Conservation (phyloP, 2,888 invertebrate genomes). For the Hipparchia semele region DNA sequence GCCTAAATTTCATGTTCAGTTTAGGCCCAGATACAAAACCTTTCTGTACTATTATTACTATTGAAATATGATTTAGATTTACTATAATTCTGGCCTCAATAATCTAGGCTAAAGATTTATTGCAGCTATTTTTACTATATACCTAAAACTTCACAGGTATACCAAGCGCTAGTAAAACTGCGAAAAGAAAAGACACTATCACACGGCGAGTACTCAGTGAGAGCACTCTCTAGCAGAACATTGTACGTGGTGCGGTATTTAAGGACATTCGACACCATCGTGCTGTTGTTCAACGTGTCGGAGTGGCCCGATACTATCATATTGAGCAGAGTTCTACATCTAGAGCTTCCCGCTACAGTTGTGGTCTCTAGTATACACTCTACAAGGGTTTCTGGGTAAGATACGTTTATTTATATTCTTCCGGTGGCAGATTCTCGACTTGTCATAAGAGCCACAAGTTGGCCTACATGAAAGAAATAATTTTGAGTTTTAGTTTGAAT, state of each 20-base stretch:
- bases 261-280: conserved; percentile 47
- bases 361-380: conserved; percentile 56
- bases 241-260: conserved; percentile 49
- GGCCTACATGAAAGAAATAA: no score
- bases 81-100: no score
- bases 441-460: no score
- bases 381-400: conserved; percentile 50
- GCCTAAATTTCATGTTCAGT: no score
- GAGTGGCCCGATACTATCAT: conserved; percentile 57
- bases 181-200: conserved; percentile 62
- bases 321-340: conserved; percentile 50
- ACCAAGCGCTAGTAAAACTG: conserved; percentile 77
- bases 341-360: conserved; percentile 52
- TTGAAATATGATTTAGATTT: no score
- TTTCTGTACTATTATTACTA: no score
- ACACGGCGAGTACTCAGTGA: conserved; percentile 67
- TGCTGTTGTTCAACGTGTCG: conserved; percentile 77
- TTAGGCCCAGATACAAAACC: no score
- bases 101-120: no score
- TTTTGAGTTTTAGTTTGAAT: no score
- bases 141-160: conserved; percentile 61
- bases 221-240: conserved; percentile 57
- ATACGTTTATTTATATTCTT: background rate
- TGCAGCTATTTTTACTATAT: background rate
- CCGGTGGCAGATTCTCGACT: no score